phyloP scores from a whole-genome alignment of 2,113 vertebrate species.

The Petroica traversi region DNA sequence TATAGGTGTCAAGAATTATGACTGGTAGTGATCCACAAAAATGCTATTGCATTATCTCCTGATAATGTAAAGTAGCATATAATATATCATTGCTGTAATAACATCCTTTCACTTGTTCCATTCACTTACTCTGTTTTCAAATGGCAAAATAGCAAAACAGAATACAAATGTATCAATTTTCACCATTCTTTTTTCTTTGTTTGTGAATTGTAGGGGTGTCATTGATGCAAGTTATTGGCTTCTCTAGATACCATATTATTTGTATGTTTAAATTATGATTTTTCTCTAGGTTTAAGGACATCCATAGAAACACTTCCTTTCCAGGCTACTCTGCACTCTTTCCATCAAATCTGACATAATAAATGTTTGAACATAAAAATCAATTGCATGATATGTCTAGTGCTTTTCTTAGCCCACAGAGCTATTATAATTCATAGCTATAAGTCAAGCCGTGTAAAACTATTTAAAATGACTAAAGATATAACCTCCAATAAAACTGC shows the following conservation, averaged over 20 bases:
- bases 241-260: background rate
- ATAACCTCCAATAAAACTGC: background rate
- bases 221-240: background rate
- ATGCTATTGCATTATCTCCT: slow-evolving; percentile 2
- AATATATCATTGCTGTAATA: background rate
- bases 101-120: background rate
- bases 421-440: background rate
- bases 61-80: background rate
- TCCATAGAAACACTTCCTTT: slow-evolving; percentile 1
- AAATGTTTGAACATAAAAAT: slow-evolving; percentile 47
- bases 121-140: background rate
- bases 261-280: background rate
- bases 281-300: slow-evolving; percentile 7
- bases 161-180: background rate
- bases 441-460: slow-evolving; percentile 30
- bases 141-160: background rate
- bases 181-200: background rate
- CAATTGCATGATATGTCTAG: background rate
- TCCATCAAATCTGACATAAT: slow-evolving; percentile 49
- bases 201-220: background rate
- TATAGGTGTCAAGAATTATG: background rate
- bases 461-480: background rate
- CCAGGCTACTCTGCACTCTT: background rate
- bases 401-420: slow-evolving; percentile 10
- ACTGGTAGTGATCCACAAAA: background rate